Evolutionary conservation across 53 echinoderm and acorn worm species (phyloP), one percentile per base, ranked within the genome.

Genomic region (Astropecten irregularis): DNA sequence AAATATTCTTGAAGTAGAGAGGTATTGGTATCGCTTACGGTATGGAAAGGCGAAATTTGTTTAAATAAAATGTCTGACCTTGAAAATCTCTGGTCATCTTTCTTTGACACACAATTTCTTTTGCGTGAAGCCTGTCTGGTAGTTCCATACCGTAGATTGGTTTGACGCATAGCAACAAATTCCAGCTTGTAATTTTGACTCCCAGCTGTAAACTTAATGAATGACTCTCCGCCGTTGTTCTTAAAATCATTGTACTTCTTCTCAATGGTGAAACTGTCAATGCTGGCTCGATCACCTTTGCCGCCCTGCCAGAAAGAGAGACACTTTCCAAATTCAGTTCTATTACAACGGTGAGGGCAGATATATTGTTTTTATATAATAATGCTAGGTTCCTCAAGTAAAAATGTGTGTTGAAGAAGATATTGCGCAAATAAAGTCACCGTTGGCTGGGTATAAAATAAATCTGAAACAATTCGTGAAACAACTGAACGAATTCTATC

Each of bases 211-310:
- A 76, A 76, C 1, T 58, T 16, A 3, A 76, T 56, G 22, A 38
- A 23, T 13, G 57, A 22, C 0, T 38, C 76, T 0, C 76, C 58
- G 9, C 9, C 2, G 20, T 57, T 76, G 76, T 40, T 56, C 28
- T 76, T 28, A 40, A 38, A 42, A 40, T 56, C 76, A 25, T 57
- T 13, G 14, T 50, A 76, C 40, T 58, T 76, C 38, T 76, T 16
- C 58, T 76, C 76, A 18, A 76, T 76, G 15, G 39, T 30, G 40
- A 27, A 38, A 39, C 76, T 76, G 57, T 76, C 76, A 1, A 76
- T 76, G 58, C 76, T 58, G 16, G 76, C 76, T 14, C 11, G 23
- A 21, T 40, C 58, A 5, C 76, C 76, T 76, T 58, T 76, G 14
- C 27, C 1, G 40, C 58, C 58, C 76, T 76, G 58, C 5, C 26